Evolutionary conservation across 2,888 invertebrate species (phyloP).

Genomic region (Heliconius charithonia): DNA sequence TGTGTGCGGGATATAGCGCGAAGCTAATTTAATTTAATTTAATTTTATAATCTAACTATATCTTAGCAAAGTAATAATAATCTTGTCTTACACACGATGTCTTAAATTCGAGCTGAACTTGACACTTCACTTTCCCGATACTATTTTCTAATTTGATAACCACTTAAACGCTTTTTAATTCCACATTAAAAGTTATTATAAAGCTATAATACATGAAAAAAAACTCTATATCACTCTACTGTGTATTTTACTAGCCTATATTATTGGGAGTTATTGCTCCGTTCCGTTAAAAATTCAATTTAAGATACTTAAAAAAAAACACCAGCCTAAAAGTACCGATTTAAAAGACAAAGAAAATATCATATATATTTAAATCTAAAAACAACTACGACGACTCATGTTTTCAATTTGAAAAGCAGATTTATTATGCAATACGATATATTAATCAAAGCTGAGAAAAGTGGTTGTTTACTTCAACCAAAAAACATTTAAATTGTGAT

Average conservation of each 20-base stretch:
- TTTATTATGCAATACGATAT: neutral
- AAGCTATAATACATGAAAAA: neutral
- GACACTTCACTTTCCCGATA: too few species aligned
- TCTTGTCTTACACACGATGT: neutral
- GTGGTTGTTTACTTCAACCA: neutral
- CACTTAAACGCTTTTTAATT: too few species aligned
- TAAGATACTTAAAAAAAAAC: too few species aligned
- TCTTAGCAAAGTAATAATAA: neutral
- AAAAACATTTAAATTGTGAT: constrained; percentile 1
- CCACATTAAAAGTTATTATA: too few species aligned
- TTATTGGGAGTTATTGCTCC: neutral
- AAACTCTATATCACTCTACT: neutral
- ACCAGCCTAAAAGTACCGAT: too few species aligned
- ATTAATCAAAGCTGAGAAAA: neutral
- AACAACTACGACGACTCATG: too few species aligned
- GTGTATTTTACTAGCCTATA: neutral
- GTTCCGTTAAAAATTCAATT: too few species aligned
- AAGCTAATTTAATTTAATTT: too few species aligned
- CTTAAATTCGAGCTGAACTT: neutral
- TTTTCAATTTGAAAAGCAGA: neutral
- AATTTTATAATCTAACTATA: neutral
- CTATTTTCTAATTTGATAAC: too few species aligned
- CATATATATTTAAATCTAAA: neutral
- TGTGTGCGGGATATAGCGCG: too few species aligned
- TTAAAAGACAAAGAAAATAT: too few species aligned